These are phyloP conservation scores for Epinephelus awoara DNA, from an alignment of 2,797 vertebrate genomes.

Conservation along the genomic window DNA sequence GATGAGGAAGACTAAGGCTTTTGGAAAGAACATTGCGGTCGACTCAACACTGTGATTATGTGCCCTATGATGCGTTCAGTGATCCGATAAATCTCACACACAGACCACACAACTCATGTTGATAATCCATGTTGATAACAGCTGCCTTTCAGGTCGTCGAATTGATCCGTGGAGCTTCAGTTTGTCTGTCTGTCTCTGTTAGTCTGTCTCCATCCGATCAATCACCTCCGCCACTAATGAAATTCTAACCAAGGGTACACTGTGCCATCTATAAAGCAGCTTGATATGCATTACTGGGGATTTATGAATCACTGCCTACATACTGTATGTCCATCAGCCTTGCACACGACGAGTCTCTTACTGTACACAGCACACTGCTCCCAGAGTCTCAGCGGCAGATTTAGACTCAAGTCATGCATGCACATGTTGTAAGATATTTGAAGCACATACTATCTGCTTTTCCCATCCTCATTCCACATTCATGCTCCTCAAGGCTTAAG, in stretches of 20 bases:
- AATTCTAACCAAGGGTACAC: slow-evolving; percentile 23
- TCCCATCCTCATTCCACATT: background rate
- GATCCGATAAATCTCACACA: slow-evolving; percentile 56
- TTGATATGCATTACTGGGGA: slow-evolving; percentile 20
- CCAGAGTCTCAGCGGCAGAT: background rate
- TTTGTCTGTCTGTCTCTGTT: slow-evolving; percentile 17
- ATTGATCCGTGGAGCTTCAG: slow-evolving; percentile 36
- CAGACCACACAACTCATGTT: slow-evolving; percentile 43
- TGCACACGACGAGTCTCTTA: background rate
- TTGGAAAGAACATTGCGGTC: slow-evolving; percentile 44
- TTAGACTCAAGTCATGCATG: slow-evolving; percentile 15
- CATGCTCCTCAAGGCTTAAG: background rate
- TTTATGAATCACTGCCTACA: slow-evolving; percentile 33
- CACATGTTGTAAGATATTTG: slow-evolving; percentile 21
- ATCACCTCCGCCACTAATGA: slow-evolving; percentile 27
- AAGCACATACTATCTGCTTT: slow-evolving; percentile 5
- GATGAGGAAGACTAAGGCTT: slow-evolving; percentile 58
- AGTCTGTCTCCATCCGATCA: slow-evolving; percentile 24
- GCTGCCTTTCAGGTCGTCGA: slow-evolving; percentile 34
- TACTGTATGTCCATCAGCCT: slow-evolving; percentile 16
- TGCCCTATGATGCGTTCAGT: slow-evolving; percentile 56
- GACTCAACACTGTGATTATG: slow-evolving; percentile 56
- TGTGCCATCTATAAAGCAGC: slow-evolving; percentile 14
- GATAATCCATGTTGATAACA: slow-evolving; percentile 57
- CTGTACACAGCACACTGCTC: background rate